phyloP scores from a whole-genome alignment of 1,140 invertebrate species.

The Campoletis sonorensis region DNA sequence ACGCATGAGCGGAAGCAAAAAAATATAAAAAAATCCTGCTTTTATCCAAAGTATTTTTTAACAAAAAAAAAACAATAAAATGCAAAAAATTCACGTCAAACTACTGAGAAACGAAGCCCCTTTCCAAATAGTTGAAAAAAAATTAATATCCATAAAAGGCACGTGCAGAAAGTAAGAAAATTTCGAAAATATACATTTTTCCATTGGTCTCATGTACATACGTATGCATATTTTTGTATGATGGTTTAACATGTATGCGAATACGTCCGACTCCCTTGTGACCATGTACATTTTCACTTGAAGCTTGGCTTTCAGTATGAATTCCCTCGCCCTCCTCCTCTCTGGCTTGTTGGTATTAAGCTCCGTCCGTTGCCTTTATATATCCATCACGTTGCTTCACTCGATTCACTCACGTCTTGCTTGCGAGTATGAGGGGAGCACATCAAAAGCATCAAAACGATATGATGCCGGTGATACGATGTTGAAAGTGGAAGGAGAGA shows the following conservation, averaged over 20 bases:
- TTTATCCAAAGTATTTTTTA: no score
- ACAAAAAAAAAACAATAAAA: no score
- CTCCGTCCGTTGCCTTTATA: background rate
- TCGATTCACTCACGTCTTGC: conserved; percentile 5
- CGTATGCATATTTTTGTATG: background rate
- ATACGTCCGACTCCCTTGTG: background rate
- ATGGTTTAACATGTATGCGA: background rate
- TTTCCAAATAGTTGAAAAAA: no score
- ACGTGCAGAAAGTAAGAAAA: no score
- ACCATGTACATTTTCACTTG: background rate
- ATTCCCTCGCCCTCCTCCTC: background rate
- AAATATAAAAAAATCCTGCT: no score
- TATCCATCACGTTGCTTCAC: conserved; percentile 3
- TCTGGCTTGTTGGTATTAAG: background rate
- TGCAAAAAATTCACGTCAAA: no score
- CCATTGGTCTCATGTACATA: no score
- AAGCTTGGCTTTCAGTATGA: background rate
- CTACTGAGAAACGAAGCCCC: no score
- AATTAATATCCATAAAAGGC: no score
- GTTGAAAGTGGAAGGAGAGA: no score
- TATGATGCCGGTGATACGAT: background rate
- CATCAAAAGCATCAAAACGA: conserved; percentile 14
- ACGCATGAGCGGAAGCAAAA: no score
- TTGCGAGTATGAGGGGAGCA: background rate
- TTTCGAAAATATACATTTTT: no score